Evolutionary conservation across 2,113 vertebrate species (phyloP).

Genomic region (Cichladusa arquata): DNA sequence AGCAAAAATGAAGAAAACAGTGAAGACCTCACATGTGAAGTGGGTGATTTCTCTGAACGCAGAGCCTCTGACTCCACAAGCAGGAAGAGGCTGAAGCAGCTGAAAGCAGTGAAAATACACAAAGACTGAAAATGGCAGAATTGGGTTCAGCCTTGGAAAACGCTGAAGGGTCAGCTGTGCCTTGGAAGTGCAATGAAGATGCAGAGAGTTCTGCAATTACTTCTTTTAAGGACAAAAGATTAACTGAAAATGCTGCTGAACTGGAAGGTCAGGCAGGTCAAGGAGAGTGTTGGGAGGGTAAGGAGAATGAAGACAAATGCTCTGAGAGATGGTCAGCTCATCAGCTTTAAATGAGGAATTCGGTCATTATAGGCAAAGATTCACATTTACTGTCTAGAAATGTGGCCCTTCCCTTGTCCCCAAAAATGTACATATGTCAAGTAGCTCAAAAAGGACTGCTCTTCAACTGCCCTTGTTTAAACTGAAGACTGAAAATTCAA

Average conservation of each 20-base stretch:
- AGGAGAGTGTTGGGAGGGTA: neutral
- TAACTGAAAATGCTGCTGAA: neutral
- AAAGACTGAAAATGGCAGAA: conserved; percentile 68
- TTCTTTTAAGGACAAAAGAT: neutral
- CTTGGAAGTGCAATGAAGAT: neutral
- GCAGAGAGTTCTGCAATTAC: neutral
- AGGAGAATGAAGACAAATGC: conserved; percentile 69
- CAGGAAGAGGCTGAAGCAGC: neutral
- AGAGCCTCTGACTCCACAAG: neutral
- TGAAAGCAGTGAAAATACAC: neutral
- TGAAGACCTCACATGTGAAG: neutral
- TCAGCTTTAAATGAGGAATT: conserved; percentile 78
- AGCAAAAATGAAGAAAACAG: neutral
- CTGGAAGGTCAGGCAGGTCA: neutral
- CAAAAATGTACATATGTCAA: neutral
- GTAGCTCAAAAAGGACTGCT: neutral
- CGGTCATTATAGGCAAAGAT: conserved; percentile 70
- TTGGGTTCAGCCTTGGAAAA: conserved; percentile 77
- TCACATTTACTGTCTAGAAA: neutral
- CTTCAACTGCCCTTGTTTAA: neutral
- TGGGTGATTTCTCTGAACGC: neutral
- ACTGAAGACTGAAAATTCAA: neutral
- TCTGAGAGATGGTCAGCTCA: conserved; percentile 76
- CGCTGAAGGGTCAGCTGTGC: conserved; percentile 68
- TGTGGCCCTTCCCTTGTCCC: neutral